A percentile compares a stretch with the other conserved stretches of the same genome.
Conservation (phyloP, 2,113 vertebrate genomes). For the Pterocles orientalis region DNA sequence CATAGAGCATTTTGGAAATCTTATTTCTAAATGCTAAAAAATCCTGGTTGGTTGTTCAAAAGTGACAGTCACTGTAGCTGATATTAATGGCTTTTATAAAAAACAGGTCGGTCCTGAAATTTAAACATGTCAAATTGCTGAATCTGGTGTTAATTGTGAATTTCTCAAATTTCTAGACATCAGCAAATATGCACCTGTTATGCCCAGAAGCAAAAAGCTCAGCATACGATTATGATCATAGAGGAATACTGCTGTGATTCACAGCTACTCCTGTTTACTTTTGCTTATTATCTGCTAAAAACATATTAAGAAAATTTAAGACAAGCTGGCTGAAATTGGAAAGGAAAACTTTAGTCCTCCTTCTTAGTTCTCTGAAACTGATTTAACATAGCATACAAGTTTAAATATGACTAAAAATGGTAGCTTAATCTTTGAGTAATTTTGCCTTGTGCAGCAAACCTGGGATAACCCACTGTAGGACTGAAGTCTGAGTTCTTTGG, state of each 20-base stretch:
- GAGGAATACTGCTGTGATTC: constrained; percentile 28
- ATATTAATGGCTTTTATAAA: background rate
- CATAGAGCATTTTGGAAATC: background rate
- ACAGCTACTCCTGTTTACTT: background rate
- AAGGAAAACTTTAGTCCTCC: background rate
- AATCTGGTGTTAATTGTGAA: background rate
- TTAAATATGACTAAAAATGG: constrained; percentile 48
- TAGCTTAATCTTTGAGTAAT: constrained; percentile 45
- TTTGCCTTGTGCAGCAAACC: constrained; percentile 22
- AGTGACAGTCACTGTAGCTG: background rate
- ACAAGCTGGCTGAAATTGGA: background rate
- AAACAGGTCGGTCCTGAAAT: background rate
- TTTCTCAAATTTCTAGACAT: background rate
- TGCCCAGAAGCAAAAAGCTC: background rate
- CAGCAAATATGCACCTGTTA: constrained; percentile 25
- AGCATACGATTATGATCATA: background rate
- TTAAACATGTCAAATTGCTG: background rate
- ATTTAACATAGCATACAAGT: constrained; percentile 21
- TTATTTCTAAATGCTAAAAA: background rate
- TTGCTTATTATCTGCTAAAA: constrained; percentile 4
- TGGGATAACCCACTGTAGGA: constrained; percentile 48
- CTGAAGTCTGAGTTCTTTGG: constrained; percentile 47
- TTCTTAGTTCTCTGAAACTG: constrained; percentile 19
- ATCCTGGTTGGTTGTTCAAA: background rate
- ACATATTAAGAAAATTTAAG: constrained; percentile 2